A percentile compares a stretch with the other conserved stretches of the same genome.
Conservation (phyloP, 2,888 invertebrate species). For the Sphecodes monilicornis region DNA sequence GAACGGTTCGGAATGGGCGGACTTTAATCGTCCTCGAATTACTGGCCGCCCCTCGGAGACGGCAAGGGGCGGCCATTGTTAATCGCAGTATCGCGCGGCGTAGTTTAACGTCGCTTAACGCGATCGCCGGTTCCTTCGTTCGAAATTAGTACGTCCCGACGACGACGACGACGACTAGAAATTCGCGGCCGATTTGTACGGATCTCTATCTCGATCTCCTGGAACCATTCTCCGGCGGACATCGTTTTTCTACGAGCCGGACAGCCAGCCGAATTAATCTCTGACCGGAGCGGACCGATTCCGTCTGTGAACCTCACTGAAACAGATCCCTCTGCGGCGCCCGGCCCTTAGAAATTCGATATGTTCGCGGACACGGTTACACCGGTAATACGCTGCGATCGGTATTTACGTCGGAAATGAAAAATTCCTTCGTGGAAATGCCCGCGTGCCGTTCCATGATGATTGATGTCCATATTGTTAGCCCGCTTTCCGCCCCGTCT, state of each 20-base stretch:
- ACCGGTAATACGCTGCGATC: slow-evolving; percentile 4
- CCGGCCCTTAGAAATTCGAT: slow-evolving; percentile 1
- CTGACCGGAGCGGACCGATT: neutral
- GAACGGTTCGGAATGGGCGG: neutral
- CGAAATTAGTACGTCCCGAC: neutral
- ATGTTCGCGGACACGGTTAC: slow-evolving; percentile 9
- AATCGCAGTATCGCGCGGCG: neutral
- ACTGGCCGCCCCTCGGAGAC: neutral
- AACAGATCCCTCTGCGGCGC: neutral
- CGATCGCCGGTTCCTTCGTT: neutral
- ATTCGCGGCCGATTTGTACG: neutral
- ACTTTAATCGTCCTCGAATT: neutral
- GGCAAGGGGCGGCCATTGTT: neutral
- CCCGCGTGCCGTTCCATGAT: neutral
- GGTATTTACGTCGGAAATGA: slow-evolving; percentile 7
- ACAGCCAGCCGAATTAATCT: neutral
- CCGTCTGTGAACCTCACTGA: neutral
- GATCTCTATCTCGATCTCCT: neutral
- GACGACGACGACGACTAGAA: neutral
- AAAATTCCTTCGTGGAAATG: neutral
- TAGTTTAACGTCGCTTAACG: neutral
- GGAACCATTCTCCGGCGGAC: neutral
- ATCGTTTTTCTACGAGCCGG: neutral
- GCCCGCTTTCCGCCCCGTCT: neutral
- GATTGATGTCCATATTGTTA: neutral